These are phyloP conservation scores for Molorchus minor DNA, from an alignment of 2,888 invertebrate species.

Conservation along the genomic window DNA sequence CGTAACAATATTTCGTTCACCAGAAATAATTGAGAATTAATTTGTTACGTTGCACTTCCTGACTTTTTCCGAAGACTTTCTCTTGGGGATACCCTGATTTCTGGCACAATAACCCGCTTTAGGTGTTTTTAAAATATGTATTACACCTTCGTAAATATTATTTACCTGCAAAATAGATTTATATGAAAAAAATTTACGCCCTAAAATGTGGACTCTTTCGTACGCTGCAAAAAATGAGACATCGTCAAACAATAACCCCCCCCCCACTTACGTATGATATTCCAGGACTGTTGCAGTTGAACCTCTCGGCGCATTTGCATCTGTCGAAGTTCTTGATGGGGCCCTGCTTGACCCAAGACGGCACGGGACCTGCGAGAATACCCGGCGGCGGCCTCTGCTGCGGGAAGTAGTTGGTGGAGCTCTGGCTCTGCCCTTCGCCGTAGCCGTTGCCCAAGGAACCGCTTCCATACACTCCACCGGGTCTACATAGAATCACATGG, in stretches of 20 bases:
- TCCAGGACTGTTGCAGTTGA: constrained; percentile 67
- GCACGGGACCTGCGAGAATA: constrained; percentile 60
- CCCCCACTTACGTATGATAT: constrained; percentile 64
- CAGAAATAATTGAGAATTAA: no score
- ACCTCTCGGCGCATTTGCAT: constrained; percentile 67
- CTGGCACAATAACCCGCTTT: no score
- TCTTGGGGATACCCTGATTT: no score
- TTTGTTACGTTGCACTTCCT: no score
- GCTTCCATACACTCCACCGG: constrained; percentile 47
- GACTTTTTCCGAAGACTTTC: no score
- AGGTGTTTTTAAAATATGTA: no score
- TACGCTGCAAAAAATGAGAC: not conserved
- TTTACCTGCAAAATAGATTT: no score
- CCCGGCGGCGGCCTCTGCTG: constrained; percentile 33
- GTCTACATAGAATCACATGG: constrained; percentile 36
- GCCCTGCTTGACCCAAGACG: constrained; percentile 61
- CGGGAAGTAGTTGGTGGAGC: constrained; percentile 30
- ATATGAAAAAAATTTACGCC: no score
- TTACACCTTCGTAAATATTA: no score
- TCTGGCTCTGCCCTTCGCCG: constrained; percentile 33
- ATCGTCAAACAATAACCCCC: no score
- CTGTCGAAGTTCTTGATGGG: constrained; percentile 58
- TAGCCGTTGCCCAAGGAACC: constrained; percentile 46
- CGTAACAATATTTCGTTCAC: no score
- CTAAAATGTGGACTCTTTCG: no score